Evolutionary conservation across 2,888 invertebrate species (phyloP).

Genomic region (Tachina grossa): DNA sequence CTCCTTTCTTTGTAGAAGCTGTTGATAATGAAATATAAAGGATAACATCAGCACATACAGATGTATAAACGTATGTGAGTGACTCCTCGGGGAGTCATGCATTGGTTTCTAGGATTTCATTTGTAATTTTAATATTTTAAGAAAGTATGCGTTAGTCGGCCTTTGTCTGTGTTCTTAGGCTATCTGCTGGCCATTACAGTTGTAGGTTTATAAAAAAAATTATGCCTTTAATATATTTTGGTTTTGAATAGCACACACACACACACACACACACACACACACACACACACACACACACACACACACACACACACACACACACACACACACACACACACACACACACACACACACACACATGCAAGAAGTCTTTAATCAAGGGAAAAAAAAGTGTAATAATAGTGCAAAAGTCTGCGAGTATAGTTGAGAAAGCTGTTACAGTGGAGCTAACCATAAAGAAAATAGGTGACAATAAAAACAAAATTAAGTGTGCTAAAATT

Average conservation of each 20-base stretch:
- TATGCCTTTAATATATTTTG: not conserved
- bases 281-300: no score
- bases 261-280: no score
- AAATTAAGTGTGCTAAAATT: no score
- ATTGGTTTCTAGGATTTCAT: slow-evolving; percentile 28
- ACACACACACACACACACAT: no score
- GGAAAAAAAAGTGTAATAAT: no score
- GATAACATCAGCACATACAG: not conserved
- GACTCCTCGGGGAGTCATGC: slow-evolving; percentile 51
- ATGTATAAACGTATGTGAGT: not conserved
- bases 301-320: not conserved
- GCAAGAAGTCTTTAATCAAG: no score
- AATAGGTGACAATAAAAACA: no score
- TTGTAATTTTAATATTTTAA: not conserved
- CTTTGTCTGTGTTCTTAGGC: not conserved
- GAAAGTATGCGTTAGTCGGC: not conserved
- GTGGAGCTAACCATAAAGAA: no score
- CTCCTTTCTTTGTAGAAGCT: not conserved
- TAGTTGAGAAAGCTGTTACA: no score
- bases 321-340: no score
- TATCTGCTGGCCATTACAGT: not conserved
- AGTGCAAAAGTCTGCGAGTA: no score
- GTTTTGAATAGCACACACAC: not conserved
- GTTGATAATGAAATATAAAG: not conserved
- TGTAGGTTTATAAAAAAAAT: not conserved